Evolutionary conservation across 2,113 vertebrate genomes (phyloP).

Genomic region (Oxyura jamaicensis): DNA sequence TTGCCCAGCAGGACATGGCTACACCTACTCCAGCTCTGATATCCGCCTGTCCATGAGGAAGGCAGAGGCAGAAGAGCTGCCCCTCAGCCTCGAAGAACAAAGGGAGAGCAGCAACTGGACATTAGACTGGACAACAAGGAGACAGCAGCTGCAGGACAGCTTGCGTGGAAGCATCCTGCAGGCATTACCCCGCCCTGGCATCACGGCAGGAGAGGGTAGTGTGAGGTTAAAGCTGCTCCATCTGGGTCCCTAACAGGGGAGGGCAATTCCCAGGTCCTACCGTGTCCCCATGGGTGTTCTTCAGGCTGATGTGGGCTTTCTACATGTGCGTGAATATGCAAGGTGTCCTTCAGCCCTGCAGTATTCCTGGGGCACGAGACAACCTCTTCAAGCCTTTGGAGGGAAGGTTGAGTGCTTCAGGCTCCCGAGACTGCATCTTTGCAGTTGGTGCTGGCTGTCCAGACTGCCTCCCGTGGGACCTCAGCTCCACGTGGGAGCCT

Average conservation of each 20-base stretch:
- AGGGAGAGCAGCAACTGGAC: conserved; percentile 27
- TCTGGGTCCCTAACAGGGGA: neutral
- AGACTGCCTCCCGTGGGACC: neutral
- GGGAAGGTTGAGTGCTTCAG: neutral
- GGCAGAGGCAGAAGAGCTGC: conserved; percentile 85
- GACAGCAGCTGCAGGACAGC: conserved; percentile 57
- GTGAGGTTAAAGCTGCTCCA: neutral
- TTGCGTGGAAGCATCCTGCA: conserved; percentile 25
- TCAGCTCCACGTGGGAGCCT: neutral
- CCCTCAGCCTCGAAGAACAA: conserved; percentile 70
- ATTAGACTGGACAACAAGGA: neutral
- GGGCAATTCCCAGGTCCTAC: neutral
- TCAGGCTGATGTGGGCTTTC: neutral
- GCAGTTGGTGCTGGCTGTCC: neutral
- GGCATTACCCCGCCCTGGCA: conserved; percentile 15
- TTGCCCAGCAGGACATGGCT: conserved; percentile 95
- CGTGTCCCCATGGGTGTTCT: neutral
- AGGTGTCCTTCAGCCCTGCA: neutral
- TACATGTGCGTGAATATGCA: neutral
- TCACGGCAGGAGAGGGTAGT: conserved; percentile 61
- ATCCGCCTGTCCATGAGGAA: conserved; percentile 85
- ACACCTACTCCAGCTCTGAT: conserved; percentile 90
- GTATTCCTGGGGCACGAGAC: neutral
- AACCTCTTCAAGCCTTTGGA: neutral
- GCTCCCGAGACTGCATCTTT: neutral